Evolutionary conservation across 2,113 vertebrate species (phyloP), one percentile per base, ranked within the genome.

Genomic region (Podiceps cristatus): DNA sequence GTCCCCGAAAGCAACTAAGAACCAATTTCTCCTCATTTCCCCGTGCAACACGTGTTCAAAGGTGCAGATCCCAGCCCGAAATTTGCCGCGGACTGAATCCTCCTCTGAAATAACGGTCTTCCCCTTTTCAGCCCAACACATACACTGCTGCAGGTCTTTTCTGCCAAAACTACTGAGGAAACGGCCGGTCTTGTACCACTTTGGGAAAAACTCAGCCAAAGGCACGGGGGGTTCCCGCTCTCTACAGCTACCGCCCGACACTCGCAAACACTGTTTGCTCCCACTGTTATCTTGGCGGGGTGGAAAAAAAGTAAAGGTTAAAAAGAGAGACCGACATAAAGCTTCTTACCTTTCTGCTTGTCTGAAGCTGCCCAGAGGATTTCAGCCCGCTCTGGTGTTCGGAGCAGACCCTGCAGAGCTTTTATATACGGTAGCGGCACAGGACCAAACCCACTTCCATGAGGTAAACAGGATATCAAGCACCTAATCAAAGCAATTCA

Each of bases 401-500:
- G 18, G 7, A 13, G 35, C 29, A 8, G 58, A 40, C 31, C 18
- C 68, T 3, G 12, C 35, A 33, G 68, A 35, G 31, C 44, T 91
- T 80, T 97, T 96, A 93, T 96, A 86, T 18, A 47, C 13, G 2
- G 28, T 8, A 4, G 27, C 91, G 49, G 64, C 4, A 56, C 37
- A 5, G 90, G 55, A 81, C 82, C 58, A 63, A 93, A 44, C 55
- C 93, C 81, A 9, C 72, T 47, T 37, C 71, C 28, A 8, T 22
- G 40, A 59, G 82, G 94, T 49, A 86, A 85, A 74, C 95, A 98
- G 97, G 94, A 97, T 97, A 94, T 59, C 74, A 58, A 59, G 44
- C 58, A 78, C 86, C 96, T 84, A 68, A 89, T 89, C 93, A 64
- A 71, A 89, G 90, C 86, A 85, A 95, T 96, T 94, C 96, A 71